These are phyloP conservation scores for Ahaetulla prasina DNA, from an alignment of 2,113 vertebrate species.

Conservation along the genomic window DNA sequence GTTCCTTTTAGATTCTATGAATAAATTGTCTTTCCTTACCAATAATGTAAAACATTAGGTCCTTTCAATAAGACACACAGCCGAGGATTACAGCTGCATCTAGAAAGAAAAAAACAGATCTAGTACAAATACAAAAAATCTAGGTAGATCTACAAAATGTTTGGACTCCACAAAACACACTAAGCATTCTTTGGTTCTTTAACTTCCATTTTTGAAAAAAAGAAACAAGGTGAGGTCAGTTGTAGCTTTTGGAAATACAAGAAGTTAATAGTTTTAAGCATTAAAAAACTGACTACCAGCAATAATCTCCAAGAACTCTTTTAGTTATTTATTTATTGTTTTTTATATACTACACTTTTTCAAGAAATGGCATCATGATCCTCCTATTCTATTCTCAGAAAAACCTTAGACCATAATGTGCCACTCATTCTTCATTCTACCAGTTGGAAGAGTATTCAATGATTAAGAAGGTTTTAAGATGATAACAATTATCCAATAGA, in stretches of 20 bases:
- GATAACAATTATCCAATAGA: neutral
- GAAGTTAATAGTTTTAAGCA: neutral
- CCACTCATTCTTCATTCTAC: neutral
- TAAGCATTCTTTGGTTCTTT: neutral
- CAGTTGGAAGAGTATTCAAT: neutral
- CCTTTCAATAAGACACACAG: conserved; percentile 89
- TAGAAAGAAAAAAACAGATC: conserved; percentile 74
- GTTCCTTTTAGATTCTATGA: neutral
- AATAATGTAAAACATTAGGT: conserved; percentile 99
- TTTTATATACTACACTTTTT: neutral
- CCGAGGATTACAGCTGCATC: conserved; percentile 76
- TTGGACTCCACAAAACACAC: neutral
- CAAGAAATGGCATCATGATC: neutral
- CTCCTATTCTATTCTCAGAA: neutral
- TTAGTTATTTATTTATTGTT: neutral
- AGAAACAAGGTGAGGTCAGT: neutral
- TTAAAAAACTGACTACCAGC: conserved; percentile 15
- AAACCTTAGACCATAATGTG: neutral
- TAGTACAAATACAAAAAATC: neutral
- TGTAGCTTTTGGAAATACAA: neutral
- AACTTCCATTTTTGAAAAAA: neutral
- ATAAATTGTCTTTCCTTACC: conserved; percentile 77
- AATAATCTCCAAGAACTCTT: neutral
- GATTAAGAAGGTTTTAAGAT: neutral
- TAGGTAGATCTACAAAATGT: neutral